Evolutionary conservation across 2,113 vertebrate genomes (phyloP), one percentile per base, ranked within the genome.

Genomic region (Panurus biarmicus): DNA sequence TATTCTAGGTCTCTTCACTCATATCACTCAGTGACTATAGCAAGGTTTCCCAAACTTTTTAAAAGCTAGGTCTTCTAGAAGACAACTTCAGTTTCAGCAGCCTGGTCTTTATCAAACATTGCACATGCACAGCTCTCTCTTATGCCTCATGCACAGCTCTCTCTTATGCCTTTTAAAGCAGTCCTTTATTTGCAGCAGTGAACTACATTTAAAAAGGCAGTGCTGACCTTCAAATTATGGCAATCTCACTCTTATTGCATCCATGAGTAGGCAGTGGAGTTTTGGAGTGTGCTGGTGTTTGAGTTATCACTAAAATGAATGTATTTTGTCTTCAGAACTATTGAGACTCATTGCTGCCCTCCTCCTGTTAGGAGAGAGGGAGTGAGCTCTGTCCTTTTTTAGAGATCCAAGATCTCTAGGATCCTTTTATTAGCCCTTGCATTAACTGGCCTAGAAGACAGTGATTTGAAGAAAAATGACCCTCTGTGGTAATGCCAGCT

Each of bases 101-200:
- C 15, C 15, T 71, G 4, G 8, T 71, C 15, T 60, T 81, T 67
- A 31, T 81, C 33, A 54, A 54, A 16, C 11, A 7, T 36, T 57
- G 21, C 28, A 74, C 10, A 33, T 10, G 6, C 25, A 25, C 0
- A 0, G 6, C 42, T 88, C 11, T 66, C 14, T 38, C 80, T 12
- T n/a, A 62, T 3, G 29, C 11, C 20, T 21, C 10, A 33, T 10
- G 6, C 25, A 25, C 0, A 0, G 6, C 42, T 88, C 11, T 66
- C 14, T 38, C 80, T 12, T n/a, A 62, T 3, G 11, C 7, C 1
- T n/a, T 53, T 66, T 61, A 36, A 42, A 67, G 47, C 21, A 60
- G 24, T 54, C 26, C 7, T 65, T 84, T 54, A 50, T 84, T 85
- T 2, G 2, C 10, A 57, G 33, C 14, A 47, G 24, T 50, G 9